Percentiles rank a stretch among this genome's conserved stretches.
Conservation (phyloP, 2,888 invertebrate species). For the Eudemis profundana region DNA sequence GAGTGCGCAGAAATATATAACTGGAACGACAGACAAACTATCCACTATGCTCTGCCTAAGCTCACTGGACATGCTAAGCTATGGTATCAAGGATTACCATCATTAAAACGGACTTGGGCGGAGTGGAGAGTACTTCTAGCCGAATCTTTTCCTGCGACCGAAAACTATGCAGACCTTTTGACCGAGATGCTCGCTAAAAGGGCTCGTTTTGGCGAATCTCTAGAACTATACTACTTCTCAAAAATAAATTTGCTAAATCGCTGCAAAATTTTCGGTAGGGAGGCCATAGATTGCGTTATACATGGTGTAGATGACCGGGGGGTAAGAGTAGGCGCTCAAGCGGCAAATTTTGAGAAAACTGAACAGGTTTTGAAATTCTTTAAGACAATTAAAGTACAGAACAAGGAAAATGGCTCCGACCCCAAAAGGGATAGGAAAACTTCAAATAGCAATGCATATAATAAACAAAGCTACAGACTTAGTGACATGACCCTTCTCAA, state of each 20-base stretch:
- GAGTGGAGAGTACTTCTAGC: slow-evolving; percentile 20
- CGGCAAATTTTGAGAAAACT: background rate
- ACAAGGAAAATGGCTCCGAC: no score
- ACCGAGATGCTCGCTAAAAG: slow-evolving; percentile 19
- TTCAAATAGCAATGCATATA: background rate
- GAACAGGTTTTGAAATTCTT: no score
- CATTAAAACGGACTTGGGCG: slow-evolving; percentile 27
- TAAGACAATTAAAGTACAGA: no score
- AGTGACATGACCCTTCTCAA: background rate
- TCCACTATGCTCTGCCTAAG: slow-evolving; percentile 39
- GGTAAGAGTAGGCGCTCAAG: background rate
- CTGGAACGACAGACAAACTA: slow-evolving; percentile 29
- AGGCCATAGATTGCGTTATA: background rate
- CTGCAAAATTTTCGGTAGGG: background rate
- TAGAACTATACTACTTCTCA: slow-evolving; percentile 22
- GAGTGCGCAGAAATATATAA: slow-evolving; percentile 21
- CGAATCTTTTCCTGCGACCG: slow-evolving; percentile 16
- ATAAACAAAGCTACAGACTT: no score
- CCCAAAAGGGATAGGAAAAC: background rate
- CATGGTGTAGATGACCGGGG: background rate
- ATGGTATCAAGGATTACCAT: slow-evolving; percentile 42
- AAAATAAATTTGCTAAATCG: slow-evolving; percentile 14
- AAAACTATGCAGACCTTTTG: slow-evolving; percentile 25
- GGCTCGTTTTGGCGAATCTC: background rate
- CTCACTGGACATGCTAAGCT: slow-evolving; percentile 25